Conservation (phyloP, 2,888 invertebrate genomes). For the Clostera curtula region DNA sequence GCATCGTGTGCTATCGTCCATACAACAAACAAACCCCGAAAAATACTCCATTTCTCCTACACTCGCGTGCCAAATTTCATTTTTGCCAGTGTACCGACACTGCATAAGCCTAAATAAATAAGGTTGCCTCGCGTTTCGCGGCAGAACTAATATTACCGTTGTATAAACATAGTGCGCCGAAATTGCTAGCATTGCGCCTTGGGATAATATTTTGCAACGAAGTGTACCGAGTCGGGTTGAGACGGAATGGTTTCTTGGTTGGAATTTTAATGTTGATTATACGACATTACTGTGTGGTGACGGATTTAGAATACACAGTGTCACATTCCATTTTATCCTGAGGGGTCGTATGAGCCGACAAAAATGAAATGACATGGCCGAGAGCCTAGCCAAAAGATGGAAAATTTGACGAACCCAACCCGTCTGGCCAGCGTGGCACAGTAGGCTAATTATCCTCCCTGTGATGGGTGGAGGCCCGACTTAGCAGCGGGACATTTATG, state of each 20-base stretch:
- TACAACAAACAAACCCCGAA: no score
- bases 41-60: not conserved
- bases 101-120: conserved; percentile 36
- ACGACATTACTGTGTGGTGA: not conserved
- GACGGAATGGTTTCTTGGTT: conserved; percentile 23
- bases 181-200: conserved; percentile 36
- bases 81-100: conserved; percentile 22
- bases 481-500: no score
- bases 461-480: no score
- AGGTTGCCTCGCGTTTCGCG: conserved; percentile 26
- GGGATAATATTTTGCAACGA: conserved; percentile 30
- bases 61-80: conserved; percentile 15
- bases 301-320: not conserved
- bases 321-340: not conserved
- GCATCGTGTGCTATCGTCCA: no score
- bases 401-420: no score
- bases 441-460: no score
- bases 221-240: conserved; percentile 18
- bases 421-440: no score
- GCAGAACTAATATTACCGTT: conserved; percentile 44
- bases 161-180: conserved; percentile 35
- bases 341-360: no score
- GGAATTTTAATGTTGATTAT: conserved; percentile 24
- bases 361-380: no score
- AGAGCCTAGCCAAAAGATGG: no score